Base-by-base conservation (phyloP, 2,113 vertebrate species). In the Columbina picui region DNA sequence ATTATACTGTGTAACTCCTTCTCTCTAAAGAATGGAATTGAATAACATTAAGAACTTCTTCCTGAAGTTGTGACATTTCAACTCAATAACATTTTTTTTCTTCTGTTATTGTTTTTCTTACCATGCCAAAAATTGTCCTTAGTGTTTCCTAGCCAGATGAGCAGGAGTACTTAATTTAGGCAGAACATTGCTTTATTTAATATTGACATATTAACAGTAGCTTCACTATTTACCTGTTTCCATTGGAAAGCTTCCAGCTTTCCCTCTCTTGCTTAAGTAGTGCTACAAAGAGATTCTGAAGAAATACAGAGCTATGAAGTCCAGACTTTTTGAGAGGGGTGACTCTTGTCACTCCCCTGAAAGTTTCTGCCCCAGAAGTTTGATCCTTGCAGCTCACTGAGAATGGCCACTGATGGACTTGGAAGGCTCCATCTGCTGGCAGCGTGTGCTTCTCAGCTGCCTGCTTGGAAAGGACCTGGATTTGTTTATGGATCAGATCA, bases 161-260 rank as follows among this genome's bases (percentile, higher is more conserved):
- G 57, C 70, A 71, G 39, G 20, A 36, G 25, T 26, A 27, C 30
- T 64, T 53, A 29, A 39, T 87, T 84, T 49, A 38, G 49, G 9
- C 26, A 63, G 52, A 87, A 19, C 5, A 8, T 12, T 0, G 0
- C 38, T 82, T 65, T 82, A 43, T 65, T 16, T 38, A 34, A 80
- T 68, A 9, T 0, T 0, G 23, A 39, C 16, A 3, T 10, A 30
- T 56, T 41, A 47, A 21, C 11, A 38, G 38, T 10, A 15, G 61
- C 60, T 85, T n/a, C 16, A 17, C 26, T 36, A 39, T 80, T 90
- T 53, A 49, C 55, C 57, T 82, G 22, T 53, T 88, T 56, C 29
- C 16, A 1, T 14, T 87, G 74, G 70, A 36, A 79, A 69, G 11
- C 45, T 59, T 84, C 47, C 75, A 76, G 39, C 32, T 73, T 78